These are phyloP conservation scores for Tolmerus cingulatus DNA, from an alignment of 2,888 invertebrate species.

Conservation along the genomic window DNA sequence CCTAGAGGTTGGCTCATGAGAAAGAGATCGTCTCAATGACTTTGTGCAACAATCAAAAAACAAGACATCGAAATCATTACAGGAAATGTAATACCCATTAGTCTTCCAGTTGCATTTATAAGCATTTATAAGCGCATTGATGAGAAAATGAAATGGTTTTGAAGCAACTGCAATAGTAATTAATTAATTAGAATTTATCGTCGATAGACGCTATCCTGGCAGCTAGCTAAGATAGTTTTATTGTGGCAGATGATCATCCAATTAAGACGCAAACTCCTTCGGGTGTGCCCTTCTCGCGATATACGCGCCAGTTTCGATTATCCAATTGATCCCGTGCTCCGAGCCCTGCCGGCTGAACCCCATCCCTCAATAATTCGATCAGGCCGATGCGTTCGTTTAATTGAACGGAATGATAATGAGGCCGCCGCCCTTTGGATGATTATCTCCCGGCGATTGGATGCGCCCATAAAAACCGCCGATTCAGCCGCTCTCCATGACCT, in stretches of 20 bases:
- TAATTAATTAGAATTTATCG: conserved; percentile 27
- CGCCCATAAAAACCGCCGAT: neutral
- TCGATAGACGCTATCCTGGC: neutral
- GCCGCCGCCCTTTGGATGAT: neutral
- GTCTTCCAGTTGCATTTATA: neutral
- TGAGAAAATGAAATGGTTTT: neutral
- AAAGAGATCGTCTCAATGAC: no score
- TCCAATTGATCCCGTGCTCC: conserved; percentile 17
- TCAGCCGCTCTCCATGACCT: neutral
- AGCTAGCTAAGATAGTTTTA: neutral
- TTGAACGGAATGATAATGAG: conserved; percentile 25
- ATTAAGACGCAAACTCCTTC: conserved; percentile 22
- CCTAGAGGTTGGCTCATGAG: no score
- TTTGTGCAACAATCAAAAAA: neutral
- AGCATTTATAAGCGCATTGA: neutral
- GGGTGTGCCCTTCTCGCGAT: neutral
- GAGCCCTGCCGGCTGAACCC: neutral
- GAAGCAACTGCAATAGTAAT: conserved; percentile 22
- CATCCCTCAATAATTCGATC: neutral
- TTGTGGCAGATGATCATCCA: conserved; percentile 26
- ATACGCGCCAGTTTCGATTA: conserved; percentile 6
- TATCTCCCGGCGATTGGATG: neutral
- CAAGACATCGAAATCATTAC: neutral
- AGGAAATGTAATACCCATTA: neutral
- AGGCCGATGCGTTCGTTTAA: neutral